phyloP scores from a whole-genome alignment of 2,888 invertebrate species.

The Phlogophora meticulosa region DNA sequence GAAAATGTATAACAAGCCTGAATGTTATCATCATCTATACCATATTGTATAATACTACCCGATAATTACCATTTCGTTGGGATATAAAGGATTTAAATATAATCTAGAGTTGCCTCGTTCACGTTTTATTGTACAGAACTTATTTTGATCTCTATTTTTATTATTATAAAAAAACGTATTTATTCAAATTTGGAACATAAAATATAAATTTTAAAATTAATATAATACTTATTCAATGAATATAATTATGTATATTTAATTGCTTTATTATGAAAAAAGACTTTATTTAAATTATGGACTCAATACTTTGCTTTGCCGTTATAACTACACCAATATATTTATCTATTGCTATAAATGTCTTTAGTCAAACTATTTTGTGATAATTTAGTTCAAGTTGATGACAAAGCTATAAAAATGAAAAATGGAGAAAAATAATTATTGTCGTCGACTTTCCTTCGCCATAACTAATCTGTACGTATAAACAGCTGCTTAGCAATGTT shows the following conservation, averaged over 20 bases:
- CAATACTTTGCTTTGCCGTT: constrained; percentile 38
- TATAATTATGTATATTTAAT: constrained; percentile 35
- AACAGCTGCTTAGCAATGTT: constrained; percentile 58
- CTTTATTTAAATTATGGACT: constrained; percentile 36
- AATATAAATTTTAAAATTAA: constrained; percentile 26
- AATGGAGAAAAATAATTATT: constrained; percentile 45
- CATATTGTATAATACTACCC: constrained; percentile 24
- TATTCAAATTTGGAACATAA: constrained; percentile 41
- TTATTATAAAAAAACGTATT: constrained; percentile 33
- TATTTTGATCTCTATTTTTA: constrained; percentile 59
- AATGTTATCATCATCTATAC: constrained; percentile 11
- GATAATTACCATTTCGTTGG: constrained; percentile 7
- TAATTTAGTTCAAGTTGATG: constrained; percentile 47
- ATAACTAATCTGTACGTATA: constrained; percentile 59
- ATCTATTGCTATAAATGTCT: constrained; percentile 36
- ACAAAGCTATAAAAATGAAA: constrained; percentile 35
- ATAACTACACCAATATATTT: constrained; percentile 31
- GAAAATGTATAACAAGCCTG: constrained; percentile 11
- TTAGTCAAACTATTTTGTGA: constrained; percentile 59
- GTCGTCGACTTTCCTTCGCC: constrained; percentile 52
- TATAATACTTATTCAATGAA: constrained; percentile 31
- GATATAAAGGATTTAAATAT: constrained; percentile 16
- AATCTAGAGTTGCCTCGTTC: constrained; percentile 22
- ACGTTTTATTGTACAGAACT: constrained; percentile 53
- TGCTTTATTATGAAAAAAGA: constrained; percentile 37